Base-by-base conservation (phyloP, 2,113 vertebrate genomes). In the Leptobrachium leishanense region DNA sequence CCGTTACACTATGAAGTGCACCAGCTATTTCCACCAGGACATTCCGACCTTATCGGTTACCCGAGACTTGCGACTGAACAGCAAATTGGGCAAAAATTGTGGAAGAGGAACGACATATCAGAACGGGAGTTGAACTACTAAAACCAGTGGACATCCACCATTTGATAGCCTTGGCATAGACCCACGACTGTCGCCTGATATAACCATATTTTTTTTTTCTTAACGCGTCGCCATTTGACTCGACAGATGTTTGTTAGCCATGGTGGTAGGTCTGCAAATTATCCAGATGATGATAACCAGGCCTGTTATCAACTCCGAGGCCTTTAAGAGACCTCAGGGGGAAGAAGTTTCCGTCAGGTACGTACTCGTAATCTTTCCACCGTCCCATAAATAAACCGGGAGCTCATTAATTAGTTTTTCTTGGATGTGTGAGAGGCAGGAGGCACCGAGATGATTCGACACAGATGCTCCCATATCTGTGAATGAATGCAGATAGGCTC, bases 331-430 rank as follows among this genome's bases (percentile, higher is more conserved):
- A 31, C 20, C 20, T 50, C 46, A 5, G 46, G 46, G 46, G 46
- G 8, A 50, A 12, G 55, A 11, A 7, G 3, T 53, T 64, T 39
- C 40, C 43, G 44, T 53, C 54, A 65, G 54, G 57, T 79, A 65
- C 2, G 13, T 0, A 40, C 68, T 44, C 39, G 11, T 43, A 72
- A 79, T 72, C 76, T 70, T 15, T 54, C 43, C 68, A 42, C 43
- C 39, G n/a, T 67, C 62, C 68, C 64, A 74, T 74, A 80, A 73
- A 72, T 39, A 44, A 62, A 54, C 63, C 53, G 2, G 13, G 63
- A 62, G 65, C 39, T 80, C 5, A 50, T 68, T 80, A 80, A 74
- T 80, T 74, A 62, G 63, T 63, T 68, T 68, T 80, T 62, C 62
- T 74, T 74, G 70, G 70, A 73, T 68, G 70, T 44, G 70, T 67